Evolutionary conservation across 2,888 invertebrate species (phyloP), one percentile per base, ranked within the genome.

Genomic region (Zeuzera pyrina): DNA sequence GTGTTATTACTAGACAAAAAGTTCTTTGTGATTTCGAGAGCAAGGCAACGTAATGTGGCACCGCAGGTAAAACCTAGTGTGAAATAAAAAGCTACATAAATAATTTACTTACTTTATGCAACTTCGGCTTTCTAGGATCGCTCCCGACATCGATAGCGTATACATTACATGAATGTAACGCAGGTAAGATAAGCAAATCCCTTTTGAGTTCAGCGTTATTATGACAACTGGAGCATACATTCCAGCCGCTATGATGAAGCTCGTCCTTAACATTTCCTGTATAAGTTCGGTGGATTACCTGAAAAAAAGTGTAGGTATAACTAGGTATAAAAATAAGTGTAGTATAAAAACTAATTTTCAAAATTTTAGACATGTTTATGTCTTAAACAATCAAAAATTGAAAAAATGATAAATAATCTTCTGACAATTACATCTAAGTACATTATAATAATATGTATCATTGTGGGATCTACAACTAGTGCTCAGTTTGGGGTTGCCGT

Each of bases 231-330:
- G 96, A 95, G 66, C 98, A 98, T 0, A 95, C 90, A 63, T 98
- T 98, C 98, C 98, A 98, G 0, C 98, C 98, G 24, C 91, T 91
- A 63, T 98, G 98, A 63, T 98, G 98, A 0, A 98, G 73, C 64
- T 98, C 98, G 55, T 98, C 95, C 0, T 90, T 91, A 2, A 85
- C 68, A 39, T 90, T 71, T 5, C 91, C 91, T 51, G 97, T 91
- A 50, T 88, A 87, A 0, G 95, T 87, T 12, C 95, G 91, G 61
- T 94, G 91, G 26, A 98, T 90, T 3, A 98, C 90, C 97, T 97
- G 60, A 12, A 24, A 15, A 3, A 12, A 28, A 33, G 2, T 16
- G 7, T n/a, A n/a, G n/a, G n/a, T n/a, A n/a, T n/a, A n/a, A 24
- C 7, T 24, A 24, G 10, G 7, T 6, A 8, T 8, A 6, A 8